Conservation (phyloP, 2,797 vertebrate species). For the Spinus pinus region DNA sequence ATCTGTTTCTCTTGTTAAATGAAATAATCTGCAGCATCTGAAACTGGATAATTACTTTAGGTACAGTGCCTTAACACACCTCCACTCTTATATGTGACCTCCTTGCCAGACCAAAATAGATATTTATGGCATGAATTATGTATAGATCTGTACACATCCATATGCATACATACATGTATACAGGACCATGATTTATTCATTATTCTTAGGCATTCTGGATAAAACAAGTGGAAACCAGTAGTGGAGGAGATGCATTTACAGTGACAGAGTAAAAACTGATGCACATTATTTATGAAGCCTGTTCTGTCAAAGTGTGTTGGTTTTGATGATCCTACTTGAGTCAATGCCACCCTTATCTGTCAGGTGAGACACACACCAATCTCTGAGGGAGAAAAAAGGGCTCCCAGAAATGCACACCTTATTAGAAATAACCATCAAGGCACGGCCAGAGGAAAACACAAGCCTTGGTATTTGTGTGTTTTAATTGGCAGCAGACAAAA, state of each 20-base stretch:
- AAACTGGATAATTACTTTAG: neutral
- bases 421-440: neutral
- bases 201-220: slow-evolving; percentile 2
- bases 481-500: slow-evolving; percentile 19
- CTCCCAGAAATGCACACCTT: neutral
- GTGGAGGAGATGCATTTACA: slow-evolving; percentile 42
- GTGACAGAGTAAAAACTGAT: slow-evolving; percentile 55
- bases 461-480: neutral
- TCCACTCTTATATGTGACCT: neutral
- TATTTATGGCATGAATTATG: slow-evolving; percentile 25
- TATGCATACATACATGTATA: slow-evolving; percentile 36
- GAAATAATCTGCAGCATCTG: neutral
- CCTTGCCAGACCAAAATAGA: neutral
- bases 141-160: slow-evolving; percentile 9
- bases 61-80: neutral
- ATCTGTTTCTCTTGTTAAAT: neutral
- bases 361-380: slow-evolving; percentile 37
- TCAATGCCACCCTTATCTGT: slow-evolving; percentile 33
- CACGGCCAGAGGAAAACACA: neutral
- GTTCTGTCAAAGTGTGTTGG: slow-evolving; percentile 55
- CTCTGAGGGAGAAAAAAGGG: neutral
- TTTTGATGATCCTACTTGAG: slow-evolving; percentile 49
- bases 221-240: slow-evolving; percentile 47
- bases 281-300: slow-evolving; percentile 68
- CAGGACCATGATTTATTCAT: slow-evolving; percentile 47